Evolutionary conservation across 2,113 vertebrate species (phyloP).

Genomic region (Semnornis frantzii): DNA sequence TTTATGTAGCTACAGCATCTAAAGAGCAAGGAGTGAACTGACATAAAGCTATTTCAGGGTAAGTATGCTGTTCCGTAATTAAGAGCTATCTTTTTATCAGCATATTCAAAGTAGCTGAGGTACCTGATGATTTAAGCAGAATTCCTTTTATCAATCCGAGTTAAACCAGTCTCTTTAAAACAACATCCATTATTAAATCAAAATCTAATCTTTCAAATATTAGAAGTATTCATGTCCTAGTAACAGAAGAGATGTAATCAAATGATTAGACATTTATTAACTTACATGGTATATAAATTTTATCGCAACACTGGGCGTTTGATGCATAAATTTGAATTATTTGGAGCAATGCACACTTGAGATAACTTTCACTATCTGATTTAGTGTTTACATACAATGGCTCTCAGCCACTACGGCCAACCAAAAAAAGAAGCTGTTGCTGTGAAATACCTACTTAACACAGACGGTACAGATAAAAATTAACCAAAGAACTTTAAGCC

Average conservation of each 20-base stretch:
- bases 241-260: not conserved
- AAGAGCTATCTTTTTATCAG: not conserved
- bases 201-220: not conserved
- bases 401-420: not conserved
- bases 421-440: not conserved
- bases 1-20: not conserved
- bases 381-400: fast-evolving
- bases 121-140: not conserved
- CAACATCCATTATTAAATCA: not conserved
- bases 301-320: not conserved
- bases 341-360: not conserved
- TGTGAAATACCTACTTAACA: not conserved
- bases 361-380: not conserved
- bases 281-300: not conserved
- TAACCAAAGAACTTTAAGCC: not conserved
- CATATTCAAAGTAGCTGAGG: not conserved
- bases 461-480: not conserved
- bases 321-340: not conserved
- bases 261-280: constrained; percentile 25
- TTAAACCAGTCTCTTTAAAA: not conserved
- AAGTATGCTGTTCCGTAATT: not conserved
- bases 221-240: not conserved
- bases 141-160: not conserved
- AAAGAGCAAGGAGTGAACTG: not conserved
- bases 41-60: not conserved